Conservation (phyloP, 2,888 invertebrate species). For the Drosophila vallismaia region DNA sequence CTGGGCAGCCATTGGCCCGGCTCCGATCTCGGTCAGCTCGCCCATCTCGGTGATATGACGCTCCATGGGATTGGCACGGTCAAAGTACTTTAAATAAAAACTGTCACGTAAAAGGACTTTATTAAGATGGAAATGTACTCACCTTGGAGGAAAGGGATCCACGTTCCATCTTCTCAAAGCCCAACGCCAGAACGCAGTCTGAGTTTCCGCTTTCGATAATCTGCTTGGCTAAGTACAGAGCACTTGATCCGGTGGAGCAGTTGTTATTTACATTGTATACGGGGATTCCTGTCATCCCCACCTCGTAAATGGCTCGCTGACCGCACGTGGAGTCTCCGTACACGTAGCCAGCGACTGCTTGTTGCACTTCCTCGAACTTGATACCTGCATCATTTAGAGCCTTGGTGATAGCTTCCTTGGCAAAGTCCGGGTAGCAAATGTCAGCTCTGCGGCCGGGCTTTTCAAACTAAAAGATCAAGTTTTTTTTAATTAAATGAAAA, state of each 20-base stretch:
- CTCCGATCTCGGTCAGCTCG: slow-evolving; percentile 91
- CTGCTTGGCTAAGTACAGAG: slow-evolving; percentile 95
- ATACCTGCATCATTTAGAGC: slow-evolving; percentile 94
- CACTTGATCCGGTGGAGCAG: slow-evolving; percentile 98
- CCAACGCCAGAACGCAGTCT: slow-evolving; percentile 95
- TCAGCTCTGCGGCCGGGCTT: slow-evolving; percentile 93
- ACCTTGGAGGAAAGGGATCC: slow-evolving; percentile 93
- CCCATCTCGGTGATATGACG: slow-evolving; percentile 94
- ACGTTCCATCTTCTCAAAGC: slow-evolving; percentile 99
- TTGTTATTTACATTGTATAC: slow-evolving; percentile 99
- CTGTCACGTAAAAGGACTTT: neutral
- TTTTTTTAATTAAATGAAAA: neutral
- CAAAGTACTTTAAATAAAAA: slow-evolving; percentile 86
- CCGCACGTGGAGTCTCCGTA: slow-evolving; percentile 98
- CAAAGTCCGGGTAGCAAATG: slow-evolving; percentile 97
- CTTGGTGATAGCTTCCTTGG: slow-evolving; percentile 94
- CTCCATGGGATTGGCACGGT: slow-evolving; percentile 95
- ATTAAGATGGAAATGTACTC: neutral
- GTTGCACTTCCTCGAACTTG: slow-evolving; percentile 90
- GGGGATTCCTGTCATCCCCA: slow-evolving; percentile 98
- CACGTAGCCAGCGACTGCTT: slow-evolving; percentile 96
- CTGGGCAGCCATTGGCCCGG: slow-evolving; percentile 95
- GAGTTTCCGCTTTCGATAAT: slow-evolving; percentile 94
- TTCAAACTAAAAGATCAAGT: slow-evolving; percentile 88
- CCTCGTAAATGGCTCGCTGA: slow-evolving; percentile 96